Evolutionary conservation across 2,113 vertebrate species (phyloP), one percentile per base, ranked within the genome.

Genomic region (Nothoprocta perdicaria): DNA sequence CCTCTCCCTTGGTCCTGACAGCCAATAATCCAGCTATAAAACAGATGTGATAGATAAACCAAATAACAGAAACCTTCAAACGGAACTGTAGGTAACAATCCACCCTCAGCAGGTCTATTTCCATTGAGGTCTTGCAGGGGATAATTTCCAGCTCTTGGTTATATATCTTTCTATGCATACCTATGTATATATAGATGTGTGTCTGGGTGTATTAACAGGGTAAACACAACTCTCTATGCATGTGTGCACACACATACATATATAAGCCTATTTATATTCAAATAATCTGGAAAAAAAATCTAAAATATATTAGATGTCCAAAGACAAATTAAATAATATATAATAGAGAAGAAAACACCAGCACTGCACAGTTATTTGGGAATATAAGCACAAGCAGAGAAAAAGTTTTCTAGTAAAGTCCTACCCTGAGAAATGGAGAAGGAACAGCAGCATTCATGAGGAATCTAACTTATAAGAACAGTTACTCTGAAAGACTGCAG

Each of bases 131-230:
- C 50, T 82, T 73, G 40, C n/a, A 66, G 41, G 63, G 23, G 4
- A 23, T 77, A 19, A 23, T 18, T 83, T 72, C 53, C 23, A 75
- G 8, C 22, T 31, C 22, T 58, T 10, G 61, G 12, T 12, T n/a
- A 5, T 13, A 22, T 18, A 17, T 27, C 12, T 2, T 33, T 79
- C 78, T 27, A 52, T 41, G 27, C 41, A 46, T 31, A 40, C 10
- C 18, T 74, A n/a, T 0, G 1, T 19, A 57, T 10, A 14, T 35
- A 31, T 3, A 19, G 1, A 0, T 11, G 9, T 50, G 14, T 40
- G 7, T 48, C 0, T 55, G 2, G 19, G 18, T 46, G 48, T 48
- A 18, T 48, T 48, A 48, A 10, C 48, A 48, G 10, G 10, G 31
- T 53, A 53, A 53, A 53, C 50, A 53, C 23, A 26, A 26, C 50